phyloP scores from a whole-genome alignment of 2,888 invertebrate genomes.

The Thera obeliscata region DNA sequence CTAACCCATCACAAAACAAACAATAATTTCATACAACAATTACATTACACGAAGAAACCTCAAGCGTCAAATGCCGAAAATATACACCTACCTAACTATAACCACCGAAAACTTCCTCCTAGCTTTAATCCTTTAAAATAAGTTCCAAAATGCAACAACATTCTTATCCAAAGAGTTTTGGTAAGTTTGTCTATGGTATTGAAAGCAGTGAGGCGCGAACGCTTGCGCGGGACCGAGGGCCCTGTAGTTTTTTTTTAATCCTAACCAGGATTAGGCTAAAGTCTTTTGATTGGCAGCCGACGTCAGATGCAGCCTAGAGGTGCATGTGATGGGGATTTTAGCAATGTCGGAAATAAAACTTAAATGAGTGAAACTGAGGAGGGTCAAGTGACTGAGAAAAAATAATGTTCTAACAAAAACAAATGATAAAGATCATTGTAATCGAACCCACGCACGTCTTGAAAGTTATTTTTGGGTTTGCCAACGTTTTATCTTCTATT shows the following conservation, averaged over 20 bases:
- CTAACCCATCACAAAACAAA: constrained; percentile 70
- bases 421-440: background rate
- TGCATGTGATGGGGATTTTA: constrained; percentile 47
- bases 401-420: background rate
- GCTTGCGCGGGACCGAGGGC: constrained; percentile 79
- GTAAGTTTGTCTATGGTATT: constrained; percentile 33
- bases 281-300: constrained; percentile 83
- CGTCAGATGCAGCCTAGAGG: constrained; percentile 72
- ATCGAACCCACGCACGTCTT: too few relatives aligned
- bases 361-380: constrained; percentile 19
- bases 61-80: constrained; percentile 74
- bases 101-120: constrained; percentile 6
- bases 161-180: background rate
- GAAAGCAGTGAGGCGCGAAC: constrained; percentile 76
- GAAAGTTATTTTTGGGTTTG: too few relatives aligned
- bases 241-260: constrained; percentile 78
- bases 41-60: constrained; percentile 78
- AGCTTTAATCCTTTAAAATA: constrained; percentile 32
- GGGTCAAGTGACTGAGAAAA: background rate
- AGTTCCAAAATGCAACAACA: constrained; percentile 39
- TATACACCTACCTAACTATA: constrained; percentile 31
- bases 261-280: constrained; percentile 81
- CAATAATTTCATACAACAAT: constrained; percentile 75
- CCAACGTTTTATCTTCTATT: too few relatives aligned
- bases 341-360: constrained; percentile 34